These are phyloP conservation scores for Phania funesta DNA, from an alignment of 2,888 invertebrate genomes.

Conservation along the genomic window DNA sequence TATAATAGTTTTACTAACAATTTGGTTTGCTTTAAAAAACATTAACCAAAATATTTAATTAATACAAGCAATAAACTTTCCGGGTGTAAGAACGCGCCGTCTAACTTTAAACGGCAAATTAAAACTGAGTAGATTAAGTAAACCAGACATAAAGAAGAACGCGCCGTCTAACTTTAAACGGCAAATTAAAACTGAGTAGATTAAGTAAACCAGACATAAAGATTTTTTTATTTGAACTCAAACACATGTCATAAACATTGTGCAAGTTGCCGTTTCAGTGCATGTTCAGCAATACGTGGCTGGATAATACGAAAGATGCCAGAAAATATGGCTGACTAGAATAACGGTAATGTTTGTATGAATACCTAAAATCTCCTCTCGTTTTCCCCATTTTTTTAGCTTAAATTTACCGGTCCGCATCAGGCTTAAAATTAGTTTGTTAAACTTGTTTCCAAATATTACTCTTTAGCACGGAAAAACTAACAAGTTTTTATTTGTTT, in stretches of 20 bases:
- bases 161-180: conserved; percentile 42
- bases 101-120: conserved; percentile 44
- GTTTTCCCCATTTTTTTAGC: no score
- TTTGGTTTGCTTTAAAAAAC: conserved; percentile 11
- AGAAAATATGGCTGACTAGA: neutral
- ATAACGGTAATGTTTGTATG: neutral
- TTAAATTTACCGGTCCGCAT: no score
- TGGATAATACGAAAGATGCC: conserved; percentile 27
- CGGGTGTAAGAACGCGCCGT: conserved; percentile 32
- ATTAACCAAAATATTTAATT: conserved; percentile 36
- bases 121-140: conserved; percentile 42
- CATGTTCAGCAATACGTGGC: conserved; percentile 25
- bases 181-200: conserved; percentile 54
- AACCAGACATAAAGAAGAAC: conserved; percentile 17
- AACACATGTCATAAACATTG: no score
- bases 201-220: conserved; percentile 8
- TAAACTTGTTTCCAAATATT: no score
- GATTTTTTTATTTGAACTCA: no score
- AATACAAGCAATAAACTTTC: neutral
- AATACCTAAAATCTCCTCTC: conserved; percentile 2
- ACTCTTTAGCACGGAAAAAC: no score
- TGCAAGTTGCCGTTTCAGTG: conserved; percentile 28
- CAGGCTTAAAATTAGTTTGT: no score
- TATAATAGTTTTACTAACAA: conserved; percentile 14
- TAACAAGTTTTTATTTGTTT: no score